These are phyloP conservation scores for Actias luna DNA, from an alignment of 2,888 invertebrate genomes.

Conservation along the genomic window DNA sequence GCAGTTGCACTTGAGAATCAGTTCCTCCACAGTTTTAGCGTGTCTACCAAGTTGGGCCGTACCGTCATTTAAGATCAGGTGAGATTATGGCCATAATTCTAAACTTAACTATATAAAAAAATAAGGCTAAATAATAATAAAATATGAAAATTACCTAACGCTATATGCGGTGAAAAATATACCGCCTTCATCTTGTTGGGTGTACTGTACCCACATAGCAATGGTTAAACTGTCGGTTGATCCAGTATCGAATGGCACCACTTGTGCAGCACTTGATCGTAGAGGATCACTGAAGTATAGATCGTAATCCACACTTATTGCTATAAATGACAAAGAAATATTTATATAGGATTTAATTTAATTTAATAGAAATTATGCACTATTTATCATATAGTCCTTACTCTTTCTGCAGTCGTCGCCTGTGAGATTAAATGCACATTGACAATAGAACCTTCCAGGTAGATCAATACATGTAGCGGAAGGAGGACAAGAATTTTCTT, in stretches of 20 bases:
- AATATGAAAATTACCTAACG: conserved; percentile 84
- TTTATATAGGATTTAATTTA: neutral
- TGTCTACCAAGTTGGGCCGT: no score
- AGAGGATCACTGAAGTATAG: conserved; percentile 96
- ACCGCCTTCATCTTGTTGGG: conserved; percentile 94
- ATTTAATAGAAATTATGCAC: neutral
- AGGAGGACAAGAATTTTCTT: conserved; percentile 96
- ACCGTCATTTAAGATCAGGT: no score
- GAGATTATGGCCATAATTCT: no score
- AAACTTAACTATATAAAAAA: no score
- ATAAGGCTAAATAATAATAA: neutral
- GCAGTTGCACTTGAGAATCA: no score
- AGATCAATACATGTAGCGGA: conserved; percentile 96
- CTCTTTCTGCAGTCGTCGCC: conserved; percentile 98
- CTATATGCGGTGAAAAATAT: conserved; percentile 96
- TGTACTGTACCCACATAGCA: conserved; percentile 98
- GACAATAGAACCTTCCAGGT: conserved; percentile 95
- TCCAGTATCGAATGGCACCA: conserved; percentile 93
- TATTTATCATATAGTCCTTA: conserved; percentile 64
- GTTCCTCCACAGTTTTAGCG: no score
- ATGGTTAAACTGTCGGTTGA: conserved; percentile 91
- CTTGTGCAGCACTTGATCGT: conserved; percentile 94
- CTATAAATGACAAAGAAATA: conserved; percentile 73
- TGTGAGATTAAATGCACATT: conserved; percentile 97
- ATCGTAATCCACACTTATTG: conserved; percentile 99